Conservation (phyloP, 1,140 invertebrate species). For the Scaptodrosophila lebanonensis region DNA sequence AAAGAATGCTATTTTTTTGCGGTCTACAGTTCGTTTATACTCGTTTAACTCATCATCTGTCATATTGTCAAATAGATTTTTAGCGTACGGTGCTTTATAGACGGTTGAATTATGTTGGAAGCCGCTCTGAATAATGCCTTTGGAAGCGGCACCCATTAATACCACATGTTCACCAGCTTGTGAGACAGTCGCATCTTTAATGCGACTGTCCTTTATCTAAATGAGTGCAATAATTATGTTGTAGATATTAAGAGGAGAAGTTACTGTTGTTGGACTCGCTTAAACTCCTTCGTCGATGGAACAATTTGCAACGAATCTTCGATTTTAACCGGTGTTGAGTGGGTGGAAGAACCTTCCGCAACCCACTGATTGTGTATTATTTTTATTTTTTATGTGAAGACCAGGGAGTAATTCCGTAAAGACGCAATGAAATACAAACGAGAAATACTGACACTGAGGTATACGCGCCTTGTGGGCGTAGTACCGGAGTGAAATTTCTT, state of each 20-base stretch:
- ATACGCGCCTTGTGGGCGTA: too few relatives aligned
- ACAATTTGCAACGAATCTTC: conserved; percentile 97
- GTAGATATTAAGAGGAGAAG: conserved; percentile 83
- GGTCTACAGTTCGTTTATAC: conserved; percentile 90
- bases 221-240: conserved; percentile 21
- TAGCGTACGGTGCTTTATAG: conserved; percentile 97
- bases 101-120: conserved; percentile 99
- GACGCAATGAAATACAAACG: too few relatives aligned
- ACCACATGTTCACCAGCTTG: conserved; percentile 90
- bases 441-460: too few relatives aligned
- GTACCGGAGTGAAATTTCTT: too few relatives aligned
- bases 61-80: conserved; percentile 97
- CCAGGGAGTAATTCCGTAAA: too few relatives aligned
- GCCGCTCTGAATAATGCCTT: conserved; percentile 98
- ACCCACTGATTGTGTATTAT: conserved; percentile 93
- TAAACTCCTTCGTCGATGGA: conserved; percentile 98
- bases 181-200: conserved; percentile 90
- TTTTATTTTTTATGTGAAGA: too few relatives aligned
- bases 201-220: conserved; percentile 97
- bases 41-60: conserved; percentile 95
- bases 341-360: conserved; percentile 92
- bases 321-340: conserved; percentile 95
- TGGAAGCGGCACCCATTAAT: conserved; percentile 94
- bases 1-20: conserved; percentile 83
- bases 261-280: conserved; percentile 96